phyloP scores from a whole-genome alignment of 2,113 vertebrate genomes.

The Crypturellus undulatus region DNA sequence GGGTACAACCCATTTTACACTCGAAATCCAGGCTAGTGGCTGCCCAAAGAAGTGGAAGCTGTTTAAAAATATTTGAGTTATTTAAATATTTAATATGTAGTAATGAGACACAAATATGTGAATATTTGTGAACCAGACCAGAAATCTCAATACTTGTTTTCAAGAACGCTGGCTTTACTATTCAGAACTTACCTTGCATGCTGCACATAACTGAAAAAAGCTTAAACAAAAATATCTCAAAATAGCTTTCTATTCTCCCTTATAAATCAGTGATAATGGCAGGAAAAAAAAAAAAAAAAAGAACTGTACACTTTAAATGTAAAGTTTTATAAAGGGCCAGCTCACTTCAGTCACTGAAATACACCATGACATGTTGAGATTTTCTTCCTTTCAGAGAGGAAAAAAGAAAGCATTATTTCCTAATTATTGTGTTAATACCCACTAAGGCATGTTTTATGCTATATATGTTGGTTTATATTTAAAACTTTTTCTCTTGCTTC shows the following conservation, averaged over 20 bases:
- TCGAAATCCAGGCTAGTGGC: not conserved
- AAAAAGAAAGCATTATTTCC: not conserved
- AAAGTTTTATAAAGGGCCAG: not conserved
- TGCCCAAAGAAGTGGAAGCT: not conserved
- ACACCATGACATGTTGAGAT: not conserved
- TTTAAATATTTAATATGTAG: not conserved
- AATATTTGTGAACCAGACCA: not conserved
- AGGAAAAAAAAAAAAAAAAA: not conserved
- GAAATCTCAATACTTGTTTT: not conserved
- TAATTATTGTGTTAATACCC: not conserved
- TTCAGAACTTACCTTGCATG: conserved; percentile 37
- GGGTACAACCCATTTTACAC: not conserved
- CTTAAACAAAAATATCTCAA: not conserved
- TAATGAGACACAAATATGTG: rapidly evolving
- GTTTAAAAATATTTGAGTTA: not conserved
- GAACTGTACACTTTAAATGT: not conserved
- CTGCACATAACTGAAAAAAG: not conserved
- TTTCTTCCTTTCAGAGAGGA: not conserved
- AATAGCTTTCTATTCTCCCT: not conserved
- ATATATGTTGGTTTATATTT: not conserved
- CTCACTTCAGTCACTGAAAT: not conserved
- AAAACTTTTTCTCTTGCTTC: not conserved
- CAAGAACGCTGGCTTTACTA: rapidly evolving
- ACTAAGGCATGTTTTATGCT: not conserved
- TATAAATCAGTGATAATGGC: not conserved